Percentiles rank a stretch among this genome's conserved stretches.
phyloP scores from a whole-genome alignment of 2,888 invertebrate genomes.

The Craniophora ligustri region DNA sequence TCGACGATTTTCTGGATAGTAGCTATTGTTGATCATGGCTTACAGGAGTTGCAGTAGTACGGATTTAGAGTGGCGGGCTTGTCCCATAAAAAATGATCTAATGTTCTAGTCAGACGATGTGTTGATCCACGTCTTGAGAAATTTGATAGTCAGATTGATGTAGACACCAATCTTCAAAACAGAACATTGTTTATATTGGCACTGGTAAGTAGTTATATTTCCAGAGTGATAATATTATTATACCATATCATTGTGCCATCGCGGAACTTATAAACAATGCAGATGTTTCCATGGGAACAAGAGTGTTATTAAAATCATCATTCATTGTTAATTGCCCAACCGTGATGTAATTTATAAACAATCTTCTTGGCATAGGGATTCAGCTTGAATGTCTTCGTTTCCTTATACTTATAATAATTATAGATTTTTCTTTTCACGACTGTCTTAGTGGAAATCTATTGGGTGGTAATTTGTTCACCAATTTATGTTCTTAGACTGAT shows the following conservation, averaged over 20 bases:
- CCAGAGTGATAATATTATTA: neutral
- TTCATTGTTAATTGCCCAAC: slow-evolving; percentile 1
- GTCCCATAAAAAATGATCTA: no score
- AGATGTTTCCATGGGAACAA: slow-evolving; percentile 5
- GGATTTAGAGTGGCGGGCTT: no score
- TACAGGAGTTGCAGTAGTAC: no score
- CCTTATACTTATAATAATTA: neutral
- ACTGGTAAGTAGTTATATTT: neutral
- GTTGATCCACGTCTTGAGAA: no score
- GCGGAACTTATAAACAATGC: neutral
- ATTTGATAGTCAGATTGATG: no score
- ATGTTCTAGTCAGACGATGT: no score
- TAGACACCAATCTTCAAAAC: neutral
- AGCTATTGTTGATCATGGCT: no score
- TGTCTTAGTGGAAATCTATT: no score
- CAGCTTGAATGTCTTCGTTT: neutral
- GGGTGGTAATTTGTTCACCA: no score
- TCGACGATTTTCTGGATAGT: no score
- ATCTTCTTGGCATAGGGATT: neutral
- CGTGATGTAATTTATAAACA: slow-evolving; percentile 1
- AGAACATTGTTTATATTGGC: neutral
- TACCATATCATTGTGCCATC: neutral
- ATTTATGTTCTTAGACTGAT: no score
- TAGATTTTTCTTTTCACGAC: no score
- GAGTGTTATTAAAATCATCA: neutral